Evolutionary conservation across 1,140 invertebrate species (phyloP).

Genomic region (Euglossa dilemma): DNA sequence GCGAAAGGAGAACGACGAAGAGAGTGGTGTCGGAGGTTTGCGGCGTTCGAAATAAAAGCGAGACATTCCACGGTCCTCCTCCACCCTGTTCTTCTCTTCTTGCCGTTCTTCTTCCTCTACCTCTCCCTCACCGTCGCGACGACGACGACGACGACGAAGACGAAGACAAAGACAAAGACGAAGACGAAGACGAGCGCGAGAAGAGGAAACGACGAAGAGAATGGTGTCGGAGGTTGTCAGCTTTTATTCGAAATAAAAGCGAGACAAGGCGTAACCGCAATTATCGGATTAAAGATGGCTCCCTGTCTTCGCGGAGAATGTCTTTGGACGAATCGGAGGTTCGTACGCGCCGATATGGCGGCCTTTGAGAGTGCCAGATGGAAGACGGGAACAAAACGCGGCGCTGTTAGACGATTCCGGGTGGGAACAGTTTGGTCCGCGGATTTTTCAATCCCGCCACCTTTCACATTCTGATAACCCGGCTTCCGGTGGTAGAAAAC

Average conservation of each 20-base stretch:
- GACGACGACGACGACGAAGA: neutral
- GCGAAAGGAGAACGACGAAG: neutral
- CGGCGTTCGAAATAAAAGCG: too few species aligned
- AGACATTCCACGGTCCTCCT: too few species aligned
- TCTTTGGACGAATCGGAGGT: neutral
- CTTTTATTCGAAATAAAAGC: too few species aligned
- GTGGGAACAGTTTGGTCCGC: neutral
- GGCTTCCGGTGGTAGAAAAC: conserved; percentile 32
- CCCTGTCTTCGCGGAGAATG: neutral
- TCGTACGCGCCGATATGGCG: neutral
- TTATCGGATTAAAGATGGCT: conserved; percentile 31
- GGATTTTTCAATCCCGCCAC: neutral
- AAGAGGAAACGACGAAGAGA: neutral
- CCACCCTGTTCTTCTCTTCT: too few species aligned
- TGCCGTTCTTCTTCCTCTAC: neutral
- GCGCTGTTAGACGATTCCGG: neutral
- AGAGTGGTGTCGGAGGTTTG: neutral
- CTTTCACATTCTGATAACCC: neutral
- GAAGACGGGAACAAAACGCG: conserved; percentile 25
- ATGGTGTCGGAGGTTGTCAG: too few species aligned
- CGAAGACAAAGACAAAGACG: too few species aligned
- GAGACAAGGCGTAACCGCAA: conserved; percentile 18
- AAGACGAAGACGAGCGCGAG: too few species aligned
- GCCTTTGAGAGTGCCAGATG: neutral
- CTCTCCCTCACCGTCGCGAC: neutral